These are phyloP conservation scores for Tinea semifulvella DNA, from an alignment of 2,888 invertebrate genomes.

Conservation along the genomic window DNA sequence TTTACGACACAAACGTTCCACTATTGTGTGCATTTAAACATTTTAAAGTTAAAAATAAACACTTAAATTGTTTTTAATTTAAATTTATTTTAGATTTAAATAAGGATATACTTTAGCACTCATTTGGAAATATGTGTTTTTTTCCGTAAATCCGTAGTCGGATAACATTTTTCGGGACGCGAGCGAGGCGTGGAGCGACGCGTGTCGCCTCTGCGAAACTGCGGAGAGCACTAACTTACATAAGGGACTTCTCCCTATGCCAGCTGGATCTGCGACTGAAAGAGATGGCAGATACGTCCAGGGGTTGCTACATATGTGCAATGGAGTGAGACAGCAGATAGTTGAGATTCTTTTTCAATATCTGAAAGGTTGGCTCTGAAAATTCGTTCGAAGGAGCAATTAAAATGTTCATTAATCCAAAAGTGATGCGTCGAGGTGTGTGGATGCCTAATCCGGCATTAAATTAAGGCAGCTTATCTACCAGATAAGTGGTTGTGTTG, in stretches of 20 bases:
- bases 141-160: background rate
- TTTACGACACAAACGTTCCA: background rate
- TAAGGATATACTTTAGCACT: background rate
- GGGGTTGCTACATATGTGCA: constrained; percentile 40
- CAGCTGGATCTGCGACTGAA: constrained; percentile 41
- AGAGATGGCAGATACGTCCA: constrained; percentile 39
- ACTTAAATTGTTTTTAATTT: too few species aligned
- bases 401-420: constrained; percentile 35
- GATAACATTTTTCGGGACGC: constrained; percentile 11
- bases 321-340: constrained; percentile 42
- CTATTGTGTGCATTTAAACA: constrained; percentile 1
- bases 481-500: too few species aligned
- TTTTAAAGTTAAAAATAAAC: constrained; percentile 1
- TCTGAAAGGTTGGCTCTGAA: constrained; percentile 33
- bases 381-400: constrained; percentile 60
- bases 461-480: too few species aligned
- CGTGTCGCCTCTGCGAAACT: constrained; percentile 32
- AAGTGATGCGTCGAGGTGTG: constrained; percentile 1
- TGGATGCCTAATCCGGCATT: constrained; percentile 6
- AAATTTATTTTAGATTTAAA: too few species aligned
- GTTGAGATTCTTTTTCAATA: constrained; percentile 30
- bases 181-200: constrained; percentile 19
- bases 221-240: constrained; percentile 56
- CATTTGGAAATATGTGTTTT: background rate
- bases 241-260: constrained; percentile 55